Evolutionary conservation across 2,113 vertebrate species (phyloP), one percentile per base, ranked within the genome.

Genomic region (Heterotilapia buettikoferi): DNA sequence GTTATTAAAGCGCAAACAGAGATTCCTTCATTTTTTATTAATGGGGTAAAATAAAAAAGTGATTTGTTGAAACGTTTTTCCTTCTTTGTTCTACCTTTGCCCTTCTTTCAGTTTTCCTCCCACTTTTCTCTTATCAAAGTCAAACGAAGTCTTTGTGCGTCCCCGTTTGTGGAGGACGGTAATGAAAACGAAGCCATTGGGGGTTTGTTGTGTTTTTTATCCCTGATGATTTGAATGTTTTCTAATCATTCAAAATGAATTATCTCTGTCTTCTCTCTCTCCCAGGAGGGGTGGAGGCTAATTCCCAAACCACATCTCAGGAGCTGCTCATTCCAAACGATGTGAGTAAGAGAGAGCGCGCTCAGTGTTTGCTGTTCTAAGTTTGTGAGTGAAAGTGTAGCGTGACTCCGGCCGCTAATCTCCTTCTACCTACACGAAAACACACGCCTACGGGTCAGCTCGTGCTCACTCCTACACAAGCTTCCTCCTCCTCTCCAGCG

Each of bases 261-360:
- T 33, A 6, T 78, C 21, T 83, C 8, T 78, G 14, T 43, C 2
- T 87, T 82, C 52, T 83, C 19, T 47, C 10, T 52, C 29, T 83
- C 7, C 53, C 91, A 96, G 81, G 87, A 98, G 98, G 97, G 53
- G 86, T 98, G 84, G 98, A 99, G 5, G 78, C 97, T 73, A 95
- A 89, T 56, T 93, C 97, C 43, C 98, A 98, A 93, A 98, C 97
- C 90, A 97, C 96, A 13, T 98, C 98, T 14, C 98, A 99, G 96
- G 98, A 99, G 95, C 97, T 99, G n/a, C 94, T 98, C 96, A 98
- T 99, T 95, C 98, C 98, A 93, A 99, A 99, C 0, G 98, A 99
- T 0, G 98, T 99, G 78, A 88, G 87, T 88, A 31, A 16, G 82
- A 85, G 21, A 45, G 38, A 73, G 40, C 2, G 59, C 6, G 24